Base-by-base conservation (phyloP, 35 echinoderm and acorn worm species). In the Stichopus chloronotus region DNA sequence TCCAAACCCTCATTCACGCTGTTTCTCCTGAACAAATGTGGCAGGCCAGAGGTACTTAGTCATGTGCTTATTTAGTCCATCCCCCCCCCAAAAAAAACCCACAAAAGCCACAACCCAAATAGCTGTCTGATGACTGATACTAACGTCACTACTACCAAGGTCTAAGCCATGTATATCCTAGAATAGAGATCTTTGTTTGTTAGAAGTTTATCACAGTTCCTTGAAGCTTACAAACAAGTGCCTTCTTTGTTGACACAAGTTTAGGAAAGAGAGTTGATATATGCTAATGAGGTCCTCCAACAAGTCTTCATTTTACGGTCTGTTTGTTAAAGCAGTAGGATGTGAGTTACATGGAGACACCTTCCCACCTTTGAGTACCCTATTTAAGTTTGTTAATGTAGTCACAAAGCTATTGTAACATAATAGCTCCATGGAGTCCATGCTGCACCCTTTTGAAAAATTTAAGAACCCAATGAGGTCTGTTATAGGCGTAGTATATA, bases 181-280 rank as follows among this genome's bases (percentile, higher is more conserved):
- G 80, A 83, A 83, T 83, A 83, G 55, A 83, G 80, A 56, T 20
- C 80, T 83, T 83, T 57, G 80, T 83, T 83, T 83, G n/a, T 24
- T 83, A 19, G 52, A 56, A 52, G 80, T 55, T 55, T 6, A 53
- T 20, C 43, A 9, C 25, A 25, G 11, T 16, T 54, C 80, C 55
- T 65, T 65, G 19, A 65, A 17, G 53, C 80, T 54, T 83, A 52
- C 55, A 13, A 56, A 83, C 80, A 83, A 83, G 55, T 56, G 55
- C 80, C 80, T 83, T 55, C 80, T 55, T 83, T 83, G 80, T 83
- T 83, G 80, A 83, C 80, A 83, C 19, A 83, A 83, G 55, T 83
- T 83, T 83, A 19, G 52, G n/a, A 43, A 43, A 83, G 55, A 56
- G n/a, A 83, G 80, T 83, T 83, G 52, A 83, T 56, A 83, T 56